Evolutionary conservation across 2,797 vertebrate genomes (phyloP).

Genomic region (Megaceryle alcyon): DNA sequence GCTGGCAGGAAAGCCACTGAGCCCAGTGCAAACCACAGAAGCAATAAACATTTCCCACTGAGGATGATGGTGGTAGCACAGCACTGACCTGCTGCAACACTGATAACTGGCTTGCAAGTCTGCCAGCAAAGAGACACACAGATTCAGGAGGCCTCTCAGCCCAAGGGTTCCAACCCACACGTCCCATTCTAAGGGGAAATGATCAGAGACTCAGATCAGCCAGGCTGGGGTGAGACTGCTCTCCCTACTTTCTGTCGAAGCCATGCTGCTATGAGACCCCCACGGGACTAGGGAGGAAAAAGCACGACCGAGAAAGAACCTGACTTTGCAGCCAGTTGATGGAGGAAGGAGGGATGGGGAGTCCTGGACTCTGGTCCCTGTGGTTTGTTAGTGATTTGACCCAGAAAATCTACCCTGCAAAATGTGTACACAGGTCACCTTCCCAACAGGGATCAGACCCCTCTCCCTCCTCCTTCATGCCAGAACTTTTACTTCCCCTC

Average conservation of each 20-base stretch:
- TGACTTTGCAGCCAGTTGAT: neutral
- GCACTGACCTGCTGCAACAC: neutral
- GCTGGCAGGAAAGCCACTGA: neutral
- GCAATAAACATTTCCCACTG: neutral
- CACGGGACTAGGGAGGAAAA: neutral
- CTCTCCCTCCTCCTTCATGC: neutral
- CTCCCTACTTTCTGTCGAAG: neutral
- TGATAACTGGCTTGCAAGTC: neutral
- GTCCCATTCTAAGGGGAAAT: neutral
- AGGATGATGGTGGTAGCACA: neutral
- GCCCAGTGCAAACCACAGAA: neutral
- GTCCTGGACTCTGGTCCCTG: neutral
- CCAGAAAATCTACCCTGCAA: neutral
- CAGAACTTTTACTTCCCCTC: neutral
- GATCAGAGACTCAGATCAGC: neutral
- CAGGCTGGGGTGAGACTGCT: neutral
- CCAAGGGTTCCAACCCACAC: neutral
- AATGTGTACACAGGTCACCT: neutral
- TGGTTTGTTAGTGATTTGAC: neutral
- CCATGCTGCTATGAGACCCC: neutral
- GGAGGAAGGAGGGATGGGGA: neutral
- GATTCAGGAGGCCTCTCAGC: neutral
- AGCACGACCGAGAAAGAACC: neutral
- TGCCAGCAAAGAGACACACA: neutral
- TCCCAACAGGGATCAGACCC: neutral